Evolutionary conservation across 1,140 invertebrate genomes (phyloP), one percentile per base, ranked within the genome.

Genomic region (Cyclina sinensis): DNA sequence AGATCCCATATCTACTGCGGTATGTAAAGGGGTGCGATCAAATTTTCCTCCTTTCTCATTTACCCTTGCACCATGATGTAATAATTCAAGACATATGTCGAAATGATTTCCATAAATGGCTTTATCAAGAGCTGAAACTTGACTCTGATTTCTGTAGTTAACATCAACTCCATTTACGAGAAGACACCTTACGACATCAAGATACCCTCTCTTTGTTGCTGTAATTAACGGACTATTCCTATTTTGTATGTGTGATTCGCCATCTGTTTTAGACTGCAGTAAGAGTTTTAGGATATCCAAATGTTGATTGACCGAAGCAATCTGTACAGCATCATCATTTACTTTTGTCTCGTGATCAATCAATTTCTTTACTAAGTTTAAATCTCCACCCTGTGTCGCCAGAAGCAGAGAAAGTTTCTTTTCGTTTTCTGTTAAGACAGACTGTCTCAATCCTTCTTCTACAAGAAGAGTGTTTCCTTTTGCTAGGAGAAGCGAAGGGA

Each of bases 321-420:
- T 62, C 18, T 82, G 51, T n/a, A 82, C 35, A n/a, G 79, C 37
- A 35, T 82, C 59, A 43, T 57, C 79, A 16, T 54, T 59, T 2
- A 82, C 39, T 30, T 37, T 2, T 82, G 79, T 27, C 0, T 37
- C 79, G 9, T 2, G 2, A 5, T 30, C 14, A 37, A 65, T n/a
- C 16, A 82, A 35, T 11, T 37, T 39, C 21, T 39, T 14, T 0
- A 82, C 57, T 32, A 39, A 43, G 0, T 43, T 35, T 24, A 59
- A 0, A 24, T 82, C 51, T 12, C 30, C 16, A 2, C 65, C 59
- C 0, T 37, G 54, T 27, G 57, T 62, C 7, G 57, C 57, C 1
- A 62, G 7, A 9, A 62, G 57, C 57, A 62, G 14, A n/a, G 57
- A 24, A n/a, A 62, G 1, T 7, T 62, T 27, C 24, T 27, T 62